Evolutionary conservation across 1,140 invertebrate genomes (phyloP), one percentile per base, ranked within the genome.

Genomic region (Drosophila watanabei): DNA sequence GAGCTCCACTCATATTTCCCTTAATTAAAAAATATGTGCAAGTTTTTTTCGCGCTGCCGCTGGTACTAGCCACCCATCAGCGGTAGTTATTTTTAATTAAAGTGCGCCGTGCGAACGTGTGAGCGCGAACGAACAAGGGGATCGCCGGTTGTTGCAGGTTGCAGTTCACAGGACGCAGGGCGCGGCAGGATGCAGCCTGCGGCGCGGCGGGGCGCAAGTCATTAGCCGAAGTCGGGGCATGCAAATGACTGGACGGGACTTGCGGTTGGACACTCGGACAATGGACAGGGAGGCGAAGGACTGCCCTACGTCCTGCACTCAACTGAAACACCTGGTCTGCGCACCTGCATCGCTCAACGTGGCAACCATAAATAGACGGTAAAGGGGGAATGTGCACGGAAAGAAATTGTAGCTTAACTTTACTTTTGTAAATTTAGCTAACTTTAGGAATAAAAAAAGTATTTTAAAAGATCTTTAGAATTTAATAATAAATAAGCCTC

Each of bases 41-140:
- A 24, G 63, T 56, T 37, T 62, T 64, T 37, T 64, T 32, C 20
- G 2, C 58, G 28, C 28, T 35, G 43, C 46, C 20, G 51, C 51
- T 33, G 14, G 20, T 37, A 24, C 33, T 56, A 14, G 33, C 49
- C 30, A 52, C 28, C 45, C 54, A 48, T 33, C 46, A 28, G 64
- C 52, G 52, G 73, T 72, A 81, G 85, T 80, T 88, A 85, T 88
- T 88, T 87, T 88, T 88, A 88, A 88, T 88, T 89, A 85, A 89
- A 85, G 63, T 81, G 66, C 85, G 28, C 43, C 56, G 64, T 69
- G n/a, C n/a, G 51, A 81, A 59, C 73, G 80, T 63, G 85, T 75
- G 52, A 45, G 64, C 45, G 45, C 45, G 2, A 46, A 46, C 43
- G 43, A 20, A 20, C 43, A 13, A 20, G 43, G 43, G 18, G 10